These are phyloP conservation scores for Sorex araneus DNA, from an alignment of 2,113 vertebrate genomes.

Conservation along the genomic window DNA sequence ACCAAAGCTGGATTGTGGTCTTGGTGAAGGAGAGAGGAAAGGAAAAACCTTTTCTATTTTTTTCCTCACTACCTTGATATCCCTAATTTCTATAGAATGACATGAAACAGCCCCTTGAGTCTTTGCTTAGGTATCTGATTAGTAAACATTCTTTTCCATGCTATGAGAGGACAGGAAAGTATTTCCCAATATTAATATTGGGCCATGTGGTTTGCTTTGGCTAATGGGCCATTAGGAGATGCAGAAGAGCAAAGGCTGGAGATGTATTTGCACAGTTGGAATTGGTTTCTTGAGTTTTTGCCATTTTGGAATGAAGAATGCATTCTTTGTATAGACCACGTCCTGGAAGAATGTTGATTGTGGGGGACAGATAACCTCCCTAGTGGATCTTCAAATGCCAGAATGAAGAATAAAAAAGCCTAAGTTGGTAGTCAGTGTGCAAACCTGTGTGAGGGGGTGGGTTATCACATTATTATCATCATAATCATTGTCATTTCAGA, in stretches of 20 bases:
- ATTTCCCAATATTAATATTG: not conserved
- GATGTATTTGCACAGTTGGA: not conserved
- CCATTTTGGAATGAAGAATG: not conserved
- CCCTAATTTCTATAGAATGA: not conserved
- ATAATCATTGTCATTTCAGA: not conserved
- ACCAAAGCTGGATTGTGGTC: not conserved
- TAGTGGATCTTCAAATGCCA: not conserved
- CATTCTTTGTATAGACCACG: not conserved
- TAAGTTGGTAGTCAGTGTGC: not conserved
- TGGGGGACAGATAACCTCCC: not conserved
- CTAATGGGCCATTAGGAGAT: not conserved
- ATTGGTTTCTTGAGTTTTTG: not conserved
- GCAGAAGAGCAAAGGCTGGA: not conserved
- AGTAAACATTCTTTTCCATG: constrained; percentile 30
- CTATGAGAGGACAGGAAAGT: not conserved
- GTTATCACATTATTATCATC: too few relatives aligned
- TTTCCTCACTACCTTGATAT: not conserved
- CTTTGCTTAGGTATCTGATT: not conserved
- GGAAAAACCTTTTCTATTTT: not conserved
- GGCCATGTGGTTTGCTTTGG: not conserved
- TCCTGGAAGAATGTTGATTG: not conserved
- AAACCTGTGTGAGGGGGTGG: too few relatives aligned
- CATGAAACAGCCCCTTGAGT: not conserved
- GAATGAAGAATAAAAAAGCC: not conserved
- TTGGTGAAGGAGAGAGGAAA: not conserved